A percentile compares a stretch with the other conserved stretches of the same genome.
These are phyloP conservation scores for Falco peregrinus DNA, from an alignment of 2,797 vertebrate species.

Conservation along the genomic window DNA sequence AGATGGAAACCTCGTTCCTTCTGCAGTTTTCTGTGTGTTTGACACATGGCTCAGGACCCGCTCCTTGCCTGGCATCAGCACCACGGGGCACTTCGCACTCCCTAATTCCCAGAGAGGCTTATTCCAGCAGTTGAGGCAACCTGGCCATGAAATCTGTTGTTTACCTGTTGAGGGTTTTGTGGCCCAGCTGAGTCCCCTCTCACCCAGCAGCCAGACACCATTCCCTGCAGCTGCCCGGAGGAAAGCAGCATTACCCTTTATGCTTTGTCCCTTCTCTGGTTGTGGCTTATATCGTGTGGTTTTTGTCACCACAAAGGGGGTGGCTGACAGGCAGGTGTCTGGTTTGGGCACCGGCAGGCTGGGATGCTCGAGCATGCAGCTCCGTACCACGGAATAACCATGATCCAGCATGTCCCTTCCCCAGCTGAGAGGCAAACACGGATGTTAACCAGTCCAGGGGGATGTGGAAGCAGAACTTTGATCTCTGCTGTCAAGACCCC, in stretches of 20 bases:
- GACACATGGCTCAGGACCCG: accelerated
- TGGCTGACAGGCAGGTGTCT: accelerated
- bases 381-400: background rate
- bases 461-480: background rate
- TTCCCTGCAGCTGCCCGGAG: background rate
- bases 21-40: accelerated
- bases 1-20: background rate
- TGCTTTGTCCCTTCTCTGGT: background rate
- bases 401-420: background rate
- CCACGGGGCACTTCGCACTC: background rate
- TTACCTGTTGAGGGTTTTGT: accelerated
- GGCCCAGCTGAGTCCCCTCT: background rate
- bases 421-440: background rate
- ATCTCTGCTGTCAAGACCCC: background rate
- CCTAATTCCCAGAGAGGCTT: background rate
- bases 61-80: background rate
- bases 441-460: accelerated
- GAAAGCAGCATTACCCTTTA: background rate
- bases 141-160: background rate
- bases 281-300: accelerated
- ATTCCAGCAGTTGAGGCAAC: background rate
- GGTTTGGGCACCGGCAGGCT: background rate
- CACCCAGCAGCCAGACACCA: background rate
- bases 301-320: background rate
- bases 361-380: background rate